These are phyloP conservation scores for Ectobius pallidus DNA, from an alignment of 2,888 invertebrate species.

Conservation along the genomic window DNA sequence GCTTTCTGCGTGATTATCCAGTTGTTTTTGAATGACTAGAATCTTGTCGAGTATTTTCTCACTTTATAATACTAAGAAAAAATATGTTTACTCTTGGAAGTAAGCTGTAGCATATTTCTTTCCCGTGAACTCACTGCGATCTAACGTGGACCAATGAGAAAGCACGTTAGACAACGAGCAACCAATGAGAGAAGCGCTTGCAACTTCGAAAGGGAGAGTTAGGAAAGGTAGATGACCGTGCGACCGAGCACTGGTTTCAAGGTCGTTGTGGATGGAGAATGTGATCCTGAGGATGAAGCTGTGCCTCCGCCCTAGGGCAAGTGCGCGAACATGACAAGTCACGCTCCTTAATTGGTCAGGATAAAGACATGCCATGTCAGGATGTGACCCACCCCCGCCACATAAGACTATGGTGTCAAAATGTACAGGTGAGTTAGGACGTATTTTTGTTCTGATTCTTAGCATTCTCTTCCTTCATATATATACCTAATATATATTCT, in stretches of 20 bases:
- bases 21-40: too few species aligned
- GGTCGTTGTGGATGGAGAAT: not conserved
- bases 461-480: too few species aligned
- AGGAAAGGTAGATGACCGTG: slow-evolving; percentile 15
- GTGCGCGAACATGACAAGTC: not conserved
- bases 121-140: not conserved
- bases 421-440: too few species aligned
- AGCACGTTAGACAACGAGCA: not conserved
- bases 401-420: too few species aligned
- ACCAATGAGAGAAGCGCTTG: slow-evolving; percentile 4
- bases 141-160: not conserved
- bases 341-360: not conserved
- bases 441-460: too few species aligned
- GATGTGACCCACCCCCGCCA: too few species aligned
- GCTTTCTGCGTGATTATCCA: too few species aligned
- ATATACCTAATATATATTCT: too few species aligned
- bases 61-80: too few species aligned
- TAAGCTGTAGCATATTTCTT: not conserved
- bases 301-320: not conserved
- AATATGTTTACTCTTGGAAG: not conserved
- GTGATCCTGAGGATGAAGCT: not conserved
- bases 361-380: not conserved
- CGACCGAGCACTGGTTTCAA: not conserved
- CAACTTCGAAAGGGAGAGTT: slow-evolving; percentile 10
- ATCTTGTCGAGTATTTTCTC: too few species aligned